These are phyloP conservation scores for Saguinus midas DNA, from an alignment of 2,113 vertebrate genomes.

Conservation along the genomic window DNA sequence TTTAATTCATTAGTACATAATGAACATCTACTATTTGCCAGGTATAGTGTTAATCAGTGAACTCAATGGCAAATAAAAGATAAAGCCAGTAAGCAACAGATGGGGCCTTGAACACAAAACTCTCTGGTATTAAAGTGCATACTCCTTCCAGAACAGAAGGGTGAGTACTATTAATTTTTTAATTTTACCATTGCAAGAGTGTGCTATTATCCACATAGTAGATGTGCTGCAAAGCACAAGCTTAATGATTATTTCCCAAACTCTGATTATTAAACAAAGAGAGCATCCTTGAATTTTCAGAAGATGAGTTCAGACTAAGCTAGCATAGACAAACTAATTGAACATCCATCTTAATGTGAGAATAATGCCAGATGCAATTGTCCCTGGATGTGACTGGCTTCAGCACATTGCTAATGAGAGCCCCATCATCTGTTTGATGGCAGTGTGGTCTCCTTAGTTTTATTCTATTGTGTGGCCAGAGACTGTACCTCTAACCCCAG, in stretches of 20 bases:
- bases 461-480: conserved; percentile 13
- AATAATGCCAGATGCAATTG: background rate
- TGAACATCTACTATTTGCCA: background rate
- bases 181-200: background rate
- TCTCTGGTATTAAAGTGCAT: background rate
- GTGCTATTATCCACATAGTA: background rate
- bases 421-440: background rate
- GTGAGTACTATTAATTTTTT: background rate
- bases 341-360: background rate
- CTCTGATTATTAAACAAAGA: conserved; percentile 7
- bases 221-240: background rate
- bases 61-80: background rate
- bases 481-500: background rate
- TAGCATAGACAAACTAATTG: background rate
- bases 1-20: background rate
- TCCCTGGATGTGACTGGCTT: background rate
- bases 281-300: background rate
- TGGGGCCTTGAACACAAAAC: background rate
- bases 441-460: background rate
- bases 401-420: background rate
- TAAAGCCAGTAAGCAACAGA: background rate
- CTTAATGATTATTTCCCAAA: background rate
- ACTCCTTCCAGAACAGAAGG: background rate
- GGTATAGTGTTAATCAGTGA: background rate
- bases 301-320: background rate